phyloP scores from a whole-genome alignment of 2,888 invertebrate species.

The Rhorus exstirpatorius region DNA sequence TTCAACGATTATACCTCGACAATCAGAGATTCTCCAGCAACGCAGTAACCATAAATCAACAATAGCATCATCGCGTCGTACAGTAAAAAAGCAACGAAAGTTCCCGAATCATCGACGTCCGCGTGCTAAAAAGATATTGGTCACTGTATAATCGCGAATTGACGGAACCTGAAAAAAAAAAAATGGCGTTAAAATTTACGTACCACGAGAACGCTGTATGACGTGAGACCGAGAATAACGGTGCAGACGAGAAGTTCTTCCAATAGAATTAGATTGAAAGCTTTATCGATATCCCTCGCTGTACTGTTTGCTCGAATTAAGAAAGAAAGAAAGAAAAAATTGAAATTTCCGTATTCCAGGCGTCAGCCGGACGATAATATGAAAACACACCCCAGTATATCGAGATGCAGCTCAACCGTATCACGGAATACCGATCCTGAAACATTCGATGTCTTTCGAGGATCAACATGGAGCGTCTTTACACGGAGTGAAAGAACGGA shows the following conservation, averaged over 20 bases:
- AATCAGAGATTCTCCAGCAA: slow-evolving; percentile 65
- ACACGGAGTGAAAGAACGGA: slow-evolving; percentile 58
- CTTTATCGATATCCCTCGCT: slow-evolving; percentile 51
- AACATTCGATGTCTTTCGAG: background rate
- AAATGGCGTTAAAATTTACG: background rate
- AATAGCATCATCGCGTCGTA: slow-evolving; percentile 52
- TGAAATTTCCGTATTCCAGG: background rate
- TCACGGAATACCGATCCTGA: slow-evolving; percentile 33
- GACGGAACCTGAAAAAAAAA: background rate
- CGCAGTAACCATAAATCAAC: slow-evolving; percentile 66
- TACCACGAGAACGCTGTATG: slow-evolving; percentile 63
- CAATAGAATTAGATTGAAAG: slow-evolving; percentile 55
- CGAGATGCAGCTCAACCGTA: slow-evolving; percentile 46
- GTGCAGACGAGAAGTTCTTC: slow-evolving; percentile 60
- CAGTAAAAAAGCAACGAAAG: slow-evolving; percentile 46
- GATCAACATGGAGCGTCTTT: slow-evolving; percentile 29
- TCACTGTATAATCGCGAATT: background rate
- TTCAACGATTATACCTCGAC: slow-evolving; percentile 47
- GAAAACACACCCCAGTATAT: slow-evolving; percentile 49
- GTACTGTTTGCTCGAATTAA: slow-evolving; percentile 19
- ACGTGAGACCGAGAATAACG: slow-evolving; percentile 30
- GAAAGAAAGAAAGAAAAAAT: background rate
- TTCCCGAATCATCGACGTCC: slow-evolving; percentile 46
- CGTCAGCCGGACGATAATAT: too few relatives aligned
- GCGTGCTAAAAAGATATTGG: slow-evolving; percentile 38